A percentile compares a stretch with the other conserved stretches of the same genome.
Evolutionary conservation across 1,140 invertebrate genomes (phyloP).

Genomic region (Trichoplusia ni): DNA sequence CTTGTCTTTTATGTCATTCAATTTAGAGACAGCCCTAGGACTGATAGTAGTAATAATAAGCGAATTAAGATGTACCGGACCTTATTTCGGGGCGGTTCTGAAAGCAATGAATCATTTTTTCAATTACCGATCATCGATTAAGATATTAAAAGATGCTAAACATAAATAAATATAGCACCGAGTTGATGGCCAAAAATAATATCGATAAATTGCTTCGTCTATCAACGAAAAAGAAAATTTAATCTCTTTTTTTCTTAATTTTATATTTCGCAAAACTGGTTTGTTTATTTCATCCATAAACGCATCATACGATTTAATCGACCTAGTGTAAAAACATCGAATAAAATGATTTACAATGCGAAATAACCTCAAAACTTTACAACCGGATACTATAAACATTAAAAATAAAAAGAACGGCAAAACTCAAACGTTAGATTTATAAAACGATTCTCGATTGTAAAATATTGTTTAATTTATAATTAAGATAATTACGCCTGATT

Average conservation of each 20-base stretch:
- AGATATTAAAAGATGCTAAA: not conserved
- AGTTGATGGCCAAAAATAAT: not conserved
- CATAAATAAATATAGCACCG: not conserved
- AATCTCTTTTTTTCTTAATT: not conserved
- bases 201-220: not conserved
- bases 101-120: slow-evolving; percentile 25
- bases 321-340: slow-evolving; percentile 10
- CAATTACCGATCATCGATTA: slow-evolving; percentile 16
- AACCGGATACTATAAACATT: slow-evolving; percentile 12
- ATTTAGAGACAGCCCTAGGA: not conserved
- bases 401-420: not conserved
- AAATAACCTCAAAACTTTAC: slow-evolving; percentile 22
- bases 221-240: not conserved
- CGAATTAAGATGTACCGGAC: slow-evolving; percentile 25
- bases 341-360: slow-evolving; percentile 18
- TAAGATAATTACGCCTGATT: slow-evolving; percentile 8
- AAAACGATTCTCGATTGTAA: slow-evolving; percentile 12
- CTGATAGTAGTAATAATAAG: slow-evolving; percentile 12
- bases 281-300: not conserved
- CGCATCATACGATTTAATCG: slow-evolving; percentile 1
- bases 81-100: slow-evolving; percentile 1
- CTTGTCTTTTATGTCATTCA: not conserved
- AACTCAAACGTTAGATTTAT: slow-evolving; percentile 6
- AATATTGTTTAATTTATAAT: slow-evolving; percentile 4
- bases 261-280: not conserved